A percentile compares a stretch with the other conserved stretches of the same genome.
Conservation (phyloP, 2,797 vertebrate genomes). For the Arctocebus calabarensis region DNA sequence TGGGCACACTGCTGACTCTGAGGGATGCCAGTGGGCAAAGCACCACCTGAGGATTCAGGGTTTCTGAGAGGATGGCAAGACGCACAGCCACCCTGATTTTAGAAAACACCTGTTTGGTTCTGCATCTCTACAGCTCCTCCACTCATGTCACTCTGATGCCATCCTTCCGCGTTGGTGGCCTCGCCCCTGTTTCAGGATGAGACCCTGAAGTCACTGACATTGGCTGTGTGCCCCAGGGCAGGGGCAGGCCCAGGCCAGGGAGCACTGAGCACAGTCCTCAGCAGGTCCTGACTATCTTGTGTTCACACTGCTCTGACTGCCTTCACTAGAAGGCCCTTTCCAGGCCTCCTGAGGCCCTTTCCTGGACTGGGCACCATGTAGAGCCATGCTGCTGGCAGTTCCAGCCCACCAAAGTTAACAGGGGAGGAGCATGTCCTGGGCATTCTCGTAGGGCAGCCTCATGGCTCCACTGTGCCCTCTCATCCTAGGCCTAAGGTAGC, state of each 20-base stretch:
- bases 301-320: not conserved
- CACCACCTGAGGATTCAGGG: not conserved
- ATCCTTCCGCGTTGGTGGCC: not conserved
- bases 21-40: not conserved
- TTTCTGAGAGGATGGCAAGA: not conserved
- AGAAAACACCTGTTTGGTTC: not conserved
- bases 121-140: accelerated
- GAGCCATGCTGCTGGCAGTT: not conserved
- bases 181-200: not conserved
- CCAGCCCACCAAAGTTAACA: not conserved
- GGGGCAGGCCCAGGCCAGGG: not conserved
- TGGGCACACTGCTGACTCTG: not conserved
- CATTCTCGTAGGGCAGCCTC: not conserved
- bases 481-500: not conserved
- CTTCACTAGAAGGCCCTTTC: not conserved
- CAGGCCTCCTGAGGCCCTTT: not conserved
- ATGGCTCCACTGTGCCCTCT: not conserved
- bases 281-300: not conserved
- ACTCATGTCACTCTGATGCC: accelerated
- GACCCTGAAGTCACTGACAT: not conserved
- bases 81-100: accelerated
- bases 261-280: no score
- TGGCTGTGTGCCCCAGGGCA: not conserved
- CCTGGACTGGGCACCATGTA: not conserved
- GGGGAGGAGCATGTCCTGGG: not conserved